Percentiles rank a stretch among this genome's conserved stretches.
Conservation (phyloP, 1,140 invertebrate genomes). For the Battus philenor region DNA sequence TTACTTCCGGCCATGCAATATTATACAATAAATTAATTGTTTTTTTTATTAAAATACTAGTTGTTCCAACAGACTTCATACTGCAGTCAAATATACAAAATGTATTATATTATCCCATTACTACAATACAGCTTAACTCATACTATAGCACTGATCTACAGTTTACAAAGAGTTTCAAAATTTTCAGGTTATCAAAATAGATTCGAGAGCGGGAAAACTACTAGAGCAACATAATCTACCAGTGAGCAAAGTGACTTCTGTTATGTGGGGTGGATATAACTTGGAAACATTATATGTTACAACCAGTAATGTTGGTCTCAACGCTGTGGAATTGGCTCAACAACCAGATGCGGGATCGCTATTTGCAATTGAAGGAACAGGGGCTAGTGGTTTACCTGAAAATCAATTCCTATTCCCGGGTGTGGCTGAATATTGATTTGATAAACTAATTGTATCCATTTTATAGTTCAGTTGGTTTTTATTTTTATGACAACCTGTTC, state of each 20-base stretch:
- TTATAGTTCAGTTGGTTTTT: too few relatives aligned
- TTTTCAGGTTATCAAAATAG: conserved; percentile 69
- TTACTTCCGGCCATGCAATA: too few relatives aligned
- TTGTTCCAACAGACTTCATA: too few relatives aligned
- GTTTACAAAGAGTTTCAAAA: too few relatives aligned
- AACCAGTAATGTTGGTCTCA: conserved; percentile 69
- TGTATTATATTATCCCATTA: too few relatives aligned
- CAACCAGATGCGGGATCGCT: conserved; percentile 63
- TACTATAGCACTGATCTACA: too few relatives aligned
- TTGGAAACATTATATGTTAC: conserved; percentile 88
- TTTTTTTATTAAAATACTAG: too few relatives aligned
- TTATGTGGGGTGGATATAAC: conserved; percentile 87
- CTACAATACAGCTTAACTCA: too few relatives aligned
- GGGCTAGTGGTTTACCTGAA: conserved; percentile 46
- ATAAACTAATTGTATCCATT: too few relatives aligned
- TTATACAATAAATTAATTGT: too few relatives aligned
- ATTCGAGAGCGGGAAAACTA: conserved; percentile 62
- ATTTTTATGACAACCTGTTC: too few relatives aligned
- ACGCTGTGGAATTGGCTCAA: conserved; percentile 33
- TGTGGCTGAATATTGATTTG: conserved; percentile 48
- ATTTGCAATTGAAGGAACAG: conserved; percentile 59
- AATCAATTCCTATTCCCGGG: conserved; percentile 55
- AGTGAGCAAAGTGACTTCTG: conserved; percentile 84
- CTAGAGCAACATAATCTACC: conserved; percentile 78
- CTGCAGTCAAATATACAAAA: too few relatives aligned